Percentiles rank a stretch among this genome's conserved stretches.
These are phyloP conservation scores for Drosophila borealis DNA, from an alignment of 2,888 invertebrate species.

Conservation along the genomic window DNA sequence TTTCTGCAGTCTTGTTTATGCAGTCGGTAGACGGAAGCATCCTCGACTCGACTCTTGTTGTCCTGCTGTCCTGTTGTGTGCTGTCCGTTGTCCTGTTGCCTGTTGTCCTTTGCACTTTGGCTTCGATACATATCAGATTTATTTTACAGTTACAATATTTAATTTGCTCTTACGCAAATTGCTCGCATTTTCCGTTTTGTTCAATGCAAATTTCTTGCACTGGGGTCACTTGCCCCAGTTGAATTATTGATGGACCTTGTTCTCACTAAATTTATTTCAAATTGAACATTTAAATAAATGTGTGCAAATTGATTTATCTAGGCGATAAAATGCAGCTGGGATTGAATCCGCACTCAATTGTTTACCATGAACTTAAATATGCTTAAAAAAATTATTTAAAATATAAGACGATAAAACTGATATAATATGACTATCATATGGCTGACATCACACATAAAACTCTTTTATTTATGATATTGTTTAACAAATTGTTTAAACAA, in stretches of 20 bases:
- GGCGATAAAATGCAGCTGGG: slow-evolving; percentile 30
- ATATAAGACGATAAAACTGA: no score
- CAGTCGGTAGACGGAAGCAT: slow-evolving; percentile 46
- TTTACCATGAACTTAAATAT: neutral
- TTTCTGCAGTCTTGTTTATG: slow-evolving; percentile 60
- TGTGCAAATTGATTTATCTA: slow-evolving; percentile 43
- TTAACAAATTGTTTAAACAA: slow-evolving; percentile 37
- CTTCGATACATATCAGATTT: slow-evolving; percentile 69
- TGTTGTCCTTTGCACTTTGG: slow-evolving; percentile 59
- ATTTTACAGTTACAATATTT: slow-evolving; percentile 76
- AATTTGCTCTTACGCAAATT: slow-evolving; percentile 75
- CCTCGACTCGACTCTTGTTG: slow-evolving; percentile 36
- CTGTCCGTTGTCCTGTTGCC: slow-evolving; percentile 15
- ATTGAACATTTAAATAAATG: slow-evolving; percentile 41
- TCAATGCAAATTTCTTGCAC: slow-evolving; percentile 51
- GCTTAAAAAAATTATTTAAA: neutral
- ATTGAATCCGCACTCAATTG: slow-evolving; percentile 3
- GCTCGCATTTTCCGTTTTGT: slow-evolving; percentile 61
- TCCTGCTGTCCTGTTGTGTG: slow-evolving; percentile 2
- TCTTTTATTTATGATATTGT: slow-evolving; percentile 48
- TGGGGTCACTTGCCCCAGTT: slow-evolving; percentile 26
- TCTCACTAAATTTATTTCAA: slow-evolving; percentile 42
- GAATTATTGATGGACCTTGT: slow-evolving; percentile 42
- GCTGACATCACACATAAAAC: slow-evolving; percentile 7
- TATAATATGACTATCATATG: no score